Conservation (phyloP, 2,797 vertebrate genomes). For the Amphiprion clarkii region DNA sequence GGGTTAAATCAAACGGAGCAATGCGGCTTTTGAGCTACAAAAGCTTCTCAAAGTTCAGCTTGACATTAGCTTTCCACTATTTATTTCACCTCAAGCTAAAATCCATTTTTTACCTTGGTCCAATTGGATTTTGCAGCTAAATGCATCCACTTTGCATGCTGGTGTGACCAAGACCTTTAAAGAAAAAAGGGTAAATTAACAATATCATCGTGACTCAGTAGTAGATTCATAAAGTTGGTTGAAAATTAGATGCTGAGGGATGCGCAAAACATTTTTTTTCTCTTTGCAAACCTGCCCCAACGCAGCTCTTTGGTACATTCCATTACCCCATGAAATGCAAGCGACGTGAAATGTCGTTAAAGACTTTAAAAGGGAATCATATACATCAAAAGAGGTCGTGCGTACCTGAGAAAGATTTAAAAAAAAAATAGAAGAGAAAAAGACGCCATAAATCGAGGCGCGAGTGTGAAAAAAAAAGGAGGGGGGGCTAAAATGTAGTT, state of each 20-base stretch:
- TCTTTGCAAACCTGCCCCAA: slow-evolving; percentile 14
- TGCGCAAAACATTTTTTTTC: slow-evolving; percentile 5
- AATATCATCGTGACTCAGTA: neutral
- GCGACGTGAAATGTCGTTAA: slow-evolving; percentile 12
- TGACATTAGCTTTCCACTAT: neutral
- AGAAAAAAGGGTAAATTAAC: slow-evolving; percentile 15
- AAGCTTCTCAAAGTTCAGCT: neutral
- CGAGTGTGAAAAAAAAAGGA: slow-evolving; percentile 25
- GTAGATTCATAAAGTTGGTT: slow-evolving; percentile 1
- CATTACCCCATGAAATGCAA: slow-evolving; percentile 38
- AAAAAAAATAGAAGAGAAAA: slow-evolving; percentile 25
- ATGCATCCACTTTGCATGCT: neutral
- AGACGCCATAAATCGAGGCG: slow-evolving; percentile 34
- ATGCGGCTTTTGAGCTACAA: neutral
- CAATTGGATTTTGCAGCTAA: neutral
- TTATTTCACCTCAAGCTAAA: neutral
- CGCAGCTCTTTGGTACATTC: slow-evolving; percentile 70
- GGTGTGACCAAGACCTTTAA: slow-evolving; percentile 7
- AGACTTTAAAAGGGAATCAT: slow-evolving; percentile 22
- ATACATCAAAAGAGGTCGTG: slow-evolving; percentile 31
- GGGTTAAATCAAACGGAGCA: neutral
- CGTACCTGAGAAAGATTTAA: slow-evolving; percentile 77
- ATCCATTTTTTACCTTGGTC: neutral
- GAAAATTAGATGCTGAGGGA: neutral
- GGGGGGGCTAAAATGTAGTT: slow-evolving; percentile 37